Evolutionary conservation across 2,797 vertebrate species (phyloP).

Genomic region (Neoniphon sammara): DNA sequence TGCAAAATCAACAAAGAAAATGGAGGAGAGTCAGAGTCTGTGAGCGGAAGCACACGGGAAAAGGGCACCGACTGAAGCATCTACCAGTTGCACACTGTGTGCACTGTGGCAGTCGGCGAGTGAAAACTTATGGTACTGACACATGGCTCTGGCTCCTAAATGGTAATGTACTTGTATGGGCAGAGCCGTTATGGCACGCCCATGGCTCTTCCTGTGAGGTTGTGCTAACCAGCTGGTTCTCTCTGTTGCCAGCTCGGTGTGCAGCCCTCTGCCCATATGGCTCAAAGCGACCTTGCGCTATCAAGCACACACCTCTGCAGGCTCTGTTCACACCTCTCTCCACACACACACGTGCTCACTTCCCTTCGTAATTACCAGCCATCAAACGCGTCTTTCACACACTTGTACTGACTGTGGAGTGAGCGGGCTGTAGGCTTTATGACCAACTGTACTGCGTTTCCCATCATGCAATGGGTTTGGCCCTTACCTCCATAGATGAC

Average conservation of each 20-base stretch:
- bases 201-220: slow-evolving; percentile 59
- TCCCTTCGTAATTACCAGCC: slow-evolving; percentile 42
- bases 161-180: slow-evolving; percentile 22
- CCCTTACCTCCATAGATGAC: slow-evolving; percentile 97
- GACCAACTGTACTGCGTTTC: slow-evolving; percentile 32
- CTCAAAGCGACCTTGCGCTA: slow-evolving; percentile 46
- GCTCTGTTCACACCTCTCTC: slow-evolving; percentile 62
- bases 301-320: slow-evolving; percentile 31
- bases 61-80: background rate
- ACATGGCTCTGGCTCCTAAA: slow-evolving; percentile 26
- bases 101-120: slow-evolving; percentile 11
- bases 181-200: slow-evolving; percentile 45
- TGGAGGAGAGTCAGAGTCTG: background rate
- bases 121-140: background rate
- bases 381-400: slow-evolving; percentile 62
- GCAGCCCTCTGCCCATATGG: slow-evolving; percentile 68
- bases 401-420: slow-evolving; percentile 30
- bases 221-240: slow-evolving; percentile 69
- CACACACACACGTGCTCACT: slow-evolving; percentile 57
- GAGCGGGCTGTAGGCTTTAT: slow-evolving; percentile 27
- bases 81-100: background rate
- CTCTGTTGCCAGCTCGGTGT: slow-evolving; percentile 60
- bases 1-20: slow-evolving; percentile 63
- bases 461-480: slow-evolving; percentile 20
- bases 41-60: background rate